Base-by-base conservation (phyloP, 1,140 invertebrate genomes). In the Trachymyrmex cornetzi region DNA sequence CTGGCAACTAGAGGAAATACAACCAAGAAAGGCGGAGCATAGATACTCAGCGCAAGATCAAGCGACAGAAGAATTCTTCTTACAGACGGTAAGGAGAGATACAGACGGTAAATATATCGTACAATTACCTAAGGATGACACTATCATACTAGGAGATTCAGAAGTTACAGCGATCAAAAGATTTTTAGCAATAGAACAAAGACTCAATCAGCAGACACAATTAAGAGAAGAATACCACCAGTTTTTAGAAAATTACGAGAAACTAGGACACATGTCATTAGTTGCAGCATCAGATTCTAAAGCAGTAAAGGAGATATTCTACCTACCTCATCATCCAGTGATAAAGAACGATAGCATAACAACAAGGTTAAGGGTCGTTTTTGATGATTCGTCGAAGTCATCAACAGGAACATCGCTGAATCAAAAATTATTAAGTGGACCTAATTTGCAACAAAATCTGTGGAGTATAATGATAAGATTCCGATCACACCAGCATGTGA, bases 251-350 rank as follows among this genome's bases (percentile, higher is more conserved):
- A 22, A 61, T 0, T 61, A 61, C 11, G 9, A 61, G 11, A 9
- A 2, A 24, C 3, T 61, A 24, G 22, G 9, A 61, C 57, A 61
- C 9, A 9, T 61, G 22, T 61, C 57, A n/a, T 22, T 57, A 57
- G n/a, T 6, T 2, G 12, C 6, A 24, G 1, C 2, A 1, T 6
- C 2, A 0, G 3, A 24, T 24, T 3, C 0, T 24, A 11, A 0
- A 3, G 3, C 11, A 12, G 9, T 3, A 0, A 22, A 61, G 2
- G 11, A 61, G 3, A 0, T 11, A 11, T 61, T 11, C n/a, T 61
- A 61, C 11, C 3, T 24, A 11, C 57, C 7, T 12, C 57, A 61
- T 22, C 22, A 61, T 0, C 22, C 57, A 3, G 57, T 61, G 2
- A 24, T 61, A 1, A 61, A 61, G 11, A 24, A 61, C 7, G 24